Percentiles rank a stretch among this genome's conserved stretches.
Conservation (phyloP, 2,113 vertebrate species). For the Hucho hucho region DNA sequence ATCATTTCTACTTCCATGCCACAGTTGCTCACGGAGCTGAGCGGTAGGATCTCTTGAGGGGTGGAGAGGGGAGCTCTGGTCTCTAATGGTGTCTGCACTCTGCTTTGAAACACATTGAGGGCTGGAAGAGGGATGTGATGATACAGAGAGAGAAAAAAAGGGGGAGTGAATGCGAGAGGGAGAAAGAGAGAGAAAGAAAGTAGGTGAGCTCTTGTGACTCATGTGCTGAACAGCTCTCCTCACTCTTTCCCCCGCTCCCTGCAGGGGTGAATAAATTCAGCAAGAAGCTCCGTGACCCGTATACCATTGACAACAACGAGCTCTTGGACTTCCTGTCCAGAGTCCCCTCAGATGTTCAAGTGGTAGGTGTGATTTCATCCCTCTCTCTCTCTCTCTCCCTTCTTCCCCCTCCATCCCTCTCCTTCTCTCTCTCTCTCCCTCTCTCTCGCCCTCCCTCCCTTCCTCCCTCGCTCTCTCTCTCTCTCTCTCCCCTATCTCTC, state of each 20-base stretch:
- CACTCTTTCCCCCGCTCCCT: conserved; percentile 42
- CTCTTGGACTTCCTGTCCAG: conserved; percentile 96
- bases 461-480: conserved; percentile 2
- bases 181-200: background rate
- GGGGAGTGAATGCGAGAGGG: background rate
- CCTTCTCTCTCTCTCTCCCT: conserved; percentile 5
- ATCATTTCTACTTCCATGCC: no score
- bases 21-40: background rate
- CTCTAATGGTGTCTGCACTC: conserved; percentile 34
- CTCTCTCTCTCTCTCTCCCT: conserved; percentile 14
- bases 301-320: conserved; percentile 97
- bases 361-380: conserved; percentile 82
- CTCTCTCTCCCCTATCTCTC: background rate
- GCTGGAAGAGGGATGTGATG: conserved; percentile 30
- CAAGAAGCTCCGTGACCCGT: conserved; percentile 95
- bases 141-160: no score
- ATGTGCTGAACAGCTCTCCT: conserved; percentile 23
- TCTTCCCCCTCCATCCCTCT: conserved; percentile 16
- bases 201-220: background rate
- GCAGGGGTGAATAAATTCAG: conserved; percentile 98
- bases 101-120: conserved; percentile 25
- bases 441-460: conserved; percentile 2
- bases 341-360: conserved; percentile 95
- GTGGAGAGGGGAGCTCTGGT: conserved; percentile 33
- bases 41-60: conserved; percentile 29